Evolutionary conservation across 2,797 vertebrate genomes (phyloP).

Genomic region (Peromyscus attwateri): DNA sequence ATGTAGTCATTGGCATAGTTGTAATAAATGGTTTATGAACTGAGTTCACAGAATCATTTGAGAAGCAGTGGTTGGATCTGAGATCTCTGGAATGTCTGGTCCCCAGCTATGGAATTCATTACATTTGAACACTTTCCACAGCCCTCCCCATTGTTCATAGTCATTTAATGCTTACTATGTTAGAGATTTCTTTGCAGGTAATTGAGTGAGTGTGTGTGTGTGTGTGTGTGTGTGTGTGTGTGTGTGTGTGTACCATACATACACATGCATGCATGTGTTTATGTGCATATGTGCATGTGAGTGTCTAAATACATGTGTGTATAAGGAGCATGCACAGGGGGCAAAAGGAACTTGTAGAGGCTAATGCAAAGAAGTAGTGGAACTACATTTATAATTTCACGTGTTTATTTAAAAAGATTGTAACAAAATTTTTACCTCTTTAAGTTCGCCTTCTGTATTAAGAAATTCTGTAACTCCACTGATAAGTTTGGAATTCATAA

Average conservation of each 20-base stretch:
- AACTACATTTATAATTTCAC: slow-evolving; percentile 3
- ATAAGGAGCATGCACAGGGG: fast-evolving
- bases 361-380: slow-evolving; percentile 8
- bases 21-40: not conserved
- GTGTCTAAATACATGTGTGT: fast-evolving
- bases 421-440: slow-evolving; percentile 92
- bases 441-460: slow-evolving; percentile 95
- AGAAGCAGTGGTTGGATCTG: not conserved
- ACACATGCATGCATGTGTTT: not conserved
- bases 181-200: slow-evolving; percentile 23
- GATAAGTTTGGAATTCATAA: slow-evolving; percentile 99
- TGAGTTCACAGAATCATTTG: not conserved
- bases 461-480: slow-evolving; percentile 98
- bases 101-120: not conserved
- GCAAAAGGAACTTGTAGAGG: not conserved
- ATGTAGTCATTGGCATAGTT: not conserved
- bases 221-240: not conserved
- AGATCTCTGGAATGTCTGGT: not conserved
- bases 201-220: no score
- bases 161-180: not conserved
- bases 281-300: not conserved
- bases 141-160: not conserved
- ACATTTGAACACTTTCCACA: not conserved
- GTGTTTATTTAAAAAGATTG: slow-evolving; percentile 39
- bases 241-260: not conserved